These are phyloP conservation scores for Thalassaphorura encarpata DNA, from an alignment of 1,140 invertebrate species.

Conservation along the genomic window DNA sequence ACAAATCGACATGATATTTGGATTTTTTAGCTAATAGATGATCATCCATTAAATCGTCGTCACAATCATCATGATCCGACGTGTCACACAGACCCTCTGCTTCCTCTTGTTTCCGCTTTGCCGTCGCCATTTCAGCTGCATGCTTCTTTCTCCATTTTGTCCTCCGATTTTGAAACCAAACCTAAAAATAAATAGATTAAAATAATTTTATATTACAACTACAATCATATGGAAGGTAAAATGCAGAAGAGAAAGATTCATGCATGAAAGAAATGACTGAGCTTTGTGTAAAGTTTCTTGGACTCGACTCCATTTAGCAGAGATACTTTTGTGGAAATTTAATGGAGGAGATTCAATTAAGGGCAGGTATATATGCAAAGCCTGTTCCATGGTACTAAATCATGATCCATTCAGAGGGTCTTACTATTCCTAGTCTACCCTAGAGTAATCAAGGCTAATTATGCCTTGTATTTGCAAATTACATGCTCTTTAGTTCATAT, in stretches of 20 bases:
- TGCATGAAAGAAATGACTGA: too few relatives aligned
- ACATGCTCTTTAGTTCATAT: conserved; percentile 36
- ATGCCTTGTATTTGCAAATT: conserved; percentile 37
- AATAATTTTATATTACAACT: neutral
- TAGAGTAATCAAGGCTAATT: conserved; percentile 34
- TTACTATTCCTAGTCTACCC: conserved; percentile 1
- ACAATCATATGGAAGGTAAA: neutral
- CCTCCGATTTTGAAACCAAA: conserved; percentile 98
- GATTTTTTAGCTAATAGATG: conserved; percentile 45
- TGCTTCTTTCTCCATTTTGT: conserved; percentile 99
- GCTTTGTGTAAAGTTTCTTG: too few relatives aligned
- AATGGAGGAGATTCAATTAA: conserved; percentile 32
- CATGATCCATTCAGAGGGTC: neutral
- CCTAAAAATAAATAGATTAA: conserved; percentile 52
- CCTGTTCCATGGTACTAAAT: neutral
- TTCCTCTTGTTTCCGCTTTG: conserved; percentile 91
- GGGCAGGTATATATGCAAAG: conserved; percentile 1
- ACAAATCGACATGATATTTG: conserved; percentile 34
- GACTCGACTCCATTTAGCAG: conserved; percentile 24
- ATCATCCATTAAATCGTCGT: conserved; percentile 41
- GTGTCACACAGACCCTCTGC: conserved; percentile 59
- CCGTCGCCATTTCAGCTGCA: conserved; percentile 96
- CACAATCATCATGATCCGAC: conserved; percentile 54
- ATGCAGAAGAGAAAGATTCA: neutral
- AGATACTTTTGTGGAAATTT: conserved; percentile 25